Conservation (phyloP, 2,113 vertebrate species). For the Illadopsis cleaveri region DNA sequence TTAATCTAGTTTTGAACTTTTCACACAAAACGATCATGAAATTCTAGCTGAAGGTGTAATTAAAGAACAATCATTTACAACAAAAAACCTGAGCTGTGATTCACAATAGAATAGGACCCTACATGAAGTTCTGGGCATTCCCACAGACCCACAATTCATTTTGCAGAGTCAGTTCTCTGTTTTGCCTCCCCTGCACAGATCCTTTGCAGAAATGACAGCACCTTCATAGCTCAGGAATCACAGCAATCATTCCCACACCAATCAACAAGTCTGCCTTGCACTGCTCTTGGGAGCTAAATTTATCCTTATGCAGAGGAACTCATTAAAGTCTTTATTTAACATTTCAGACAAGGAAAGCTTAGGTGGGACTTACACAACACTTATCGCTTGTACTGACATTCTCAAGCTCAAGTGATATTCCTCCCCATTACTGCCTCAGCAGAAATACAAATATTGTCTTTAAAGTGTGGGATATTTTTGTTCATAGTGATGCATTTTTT, state of each 20-base stretch:
- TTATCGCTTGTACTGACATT: neutral
- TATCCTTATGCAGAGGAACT: neutral
- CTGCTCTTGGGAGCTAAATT: neutral
- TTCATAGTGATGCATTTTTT: neutral
- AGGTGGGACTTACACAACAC: neutral
- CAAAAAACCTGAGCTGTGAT: neutral
- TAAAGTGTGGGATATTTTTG: neutral
- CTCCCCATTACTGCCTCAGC: neutral
- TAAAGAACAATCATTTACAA: neutral
- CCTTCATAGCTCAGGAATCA: neutral
- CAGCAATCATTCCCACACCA: constrained; percentile 2
- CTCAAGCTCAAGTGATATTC: neutral
- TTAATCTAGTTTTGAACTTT: neutral
- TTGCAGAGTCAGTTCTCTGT: neutral
- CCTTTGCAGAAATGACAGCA: neutral
- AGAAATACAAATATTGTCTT: neutral
- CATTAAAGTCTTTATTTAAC: neutral
- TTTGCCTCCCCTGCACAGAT: neutral
- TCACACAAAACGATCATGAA: neutral
- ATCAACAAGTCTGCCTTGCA: neutral
- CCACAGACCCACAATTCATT: neutral
- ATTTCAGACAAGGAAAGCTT: neutral
- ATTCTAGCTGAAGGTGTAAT: neutral
- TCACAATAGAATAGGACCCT: neutral
- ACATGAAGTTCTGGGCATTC: neutral